Conservation (phyloP, 1,140 invertebrate species). For the Calosoma granatense region DNA sequence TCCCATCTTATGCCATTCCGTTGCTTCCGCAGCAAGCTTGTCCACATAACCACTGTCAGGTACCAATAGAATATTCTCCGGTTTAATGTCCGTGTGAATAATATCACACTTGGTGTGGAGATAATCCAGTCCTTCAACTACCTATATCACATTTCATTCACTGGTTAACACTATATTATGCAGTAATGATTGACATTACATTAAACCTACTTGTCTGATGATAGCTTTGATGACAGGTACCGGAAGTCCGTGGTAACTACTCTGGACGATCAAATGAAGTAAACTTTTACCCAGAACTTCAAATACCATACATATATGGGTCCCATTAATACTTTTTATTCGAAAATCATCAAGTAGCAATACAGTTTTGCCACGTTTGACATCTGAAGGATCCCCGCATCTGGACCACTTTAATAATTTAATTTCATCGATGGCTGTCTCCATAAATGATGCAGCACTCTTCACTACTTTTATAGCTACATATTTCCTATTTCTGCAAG, state of each 20-base stretch:
- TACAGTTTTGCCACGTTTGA: conserved; percentile 86
- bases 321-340: conserved; percentile 91
- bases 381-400: conserved; percentile 78
- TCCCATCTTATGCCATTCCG: conserved; percentile 72
- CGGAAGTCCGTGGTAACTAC: conserved; percentile 94
- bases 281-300: conserved; percentile 97
- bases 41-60: conserved; percentile 75
- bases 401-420: conserved; percentile 88
- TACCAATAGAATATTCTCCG: conserved; percentile 95
- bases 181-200: not conserved
- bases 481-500: conserved; percentile 68
- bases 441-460: conserved; percentile 92
- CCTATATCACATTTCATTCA: conserved; percentile 37
- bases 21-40: conserved; percentile 82
- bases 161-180: conserved; percentile 12
- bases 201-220: conserved; percentile 69
- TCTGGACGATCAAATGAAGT: conserved; percentile 94
- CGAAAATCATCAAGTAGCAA: conserved; percentile 96
- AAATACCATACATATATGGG: conserved; percentile 95
- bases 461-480: conserved; percentile 98
- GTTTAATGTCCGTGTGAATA: conserved; percentile 99
- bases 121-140: conserved; percentile 89
- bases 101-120: conserved; percentile 95
- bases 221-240: conserved; percentile 89
- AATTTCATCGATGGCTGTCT: conserved; percentile 97